A percentile compares a stretch with the other conserved stretches of the same genome.
phyloP scores from a whole-genome alignment of 1,140 invertebrate species.

The Trichomalopsis sarcophagae region DNA sequence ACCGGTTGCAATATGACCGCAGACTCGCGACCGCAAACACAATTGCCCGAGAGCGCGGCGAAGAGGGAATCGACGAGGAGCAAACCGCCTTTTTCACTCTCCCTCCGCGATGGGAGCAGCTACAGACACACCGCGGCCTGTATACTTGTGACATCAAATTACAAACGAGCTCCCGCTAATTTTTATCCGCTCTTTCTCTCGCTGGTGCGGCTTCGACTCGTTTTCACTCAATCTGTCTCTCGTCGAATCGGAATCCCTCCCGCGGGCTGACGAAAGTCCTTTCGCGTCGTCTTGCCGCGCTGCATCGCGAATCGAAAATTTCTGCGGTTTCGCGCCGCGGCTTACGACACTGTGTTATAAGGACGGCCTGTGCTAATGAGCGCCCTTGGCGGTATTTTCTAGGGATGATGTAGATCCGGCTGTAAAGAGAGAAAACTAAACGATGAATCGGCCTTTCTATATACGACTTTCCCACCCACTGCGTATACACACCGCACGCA shows the following conservation, averaged over 20 bases:
- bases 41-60: not conserved
- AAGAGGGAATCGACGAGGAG: conserved; percentile 12
- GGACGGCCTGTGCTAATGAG: too few species aligned
- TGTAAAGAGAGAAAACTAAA: not conserved
- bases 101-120: not conserved
- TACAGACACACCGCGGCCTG: not conserved
- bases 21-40: not conserved
- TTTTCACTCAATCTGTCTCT: conserved; percentile 10
- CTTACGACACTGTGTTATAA: not conserved
- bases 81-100: conserved; percentile 12
- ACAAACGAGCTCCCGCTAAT: conserved; percentile 25
- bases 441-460: conserved; percentile 49
- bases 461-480: conserved; percentile 39
- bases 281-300: not conserved
- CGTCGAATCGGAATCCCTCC: not conserved
- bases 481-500: too few species aligned
- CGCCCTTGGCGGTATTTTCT: too few species aligned
- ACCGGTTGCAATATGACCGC: not conserved
- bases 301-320: not conserved
- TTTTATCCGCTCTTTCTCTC: not conserved
- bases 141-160: conserved; percentile 11
- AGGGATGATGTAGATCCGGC: conserved; percentile 24
- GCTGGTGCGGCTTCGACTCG: not conserved
- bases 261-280: not conserved
- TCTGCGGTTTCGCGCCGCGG: not conserved